Conservation (phyloP, 2,888 invertebrate species). For the Carpatolechia fugitivella region DNA sequence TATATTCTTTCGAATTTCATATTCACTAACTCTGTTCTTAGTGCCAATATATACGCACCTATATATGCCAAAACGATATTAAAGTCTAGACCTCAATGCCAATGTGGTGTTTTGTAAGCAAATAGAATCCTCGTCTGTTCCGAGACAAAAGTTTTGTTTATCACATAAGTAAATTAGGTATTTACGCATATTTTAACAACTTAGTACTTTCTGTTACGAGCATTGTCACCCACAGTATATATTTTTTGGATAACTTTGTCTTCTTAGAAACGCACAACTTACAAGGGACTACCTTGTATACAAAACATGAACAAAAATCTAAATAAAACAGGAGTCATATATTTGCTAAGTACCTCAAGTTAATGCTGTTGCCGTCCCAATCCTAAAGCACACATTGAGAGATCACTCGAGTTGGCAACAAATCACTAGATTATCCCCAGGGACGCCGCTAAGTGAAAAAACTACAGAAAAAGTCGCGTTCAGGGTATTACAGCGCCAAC, state of each 20-base stretch:
- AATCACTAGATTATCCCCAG: slow-evolving; percentile 16
- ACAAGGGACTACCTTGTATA: too few species aligned
- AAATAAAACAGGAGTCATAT: background rate
- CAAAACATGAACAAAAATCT: too few species aligned
- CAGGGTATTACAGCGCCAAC: background rate
- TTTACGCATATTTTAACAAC: too few species aligned
- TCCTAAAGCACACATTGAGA: slow-evolving; percentile 2
- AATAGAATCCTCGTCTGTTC: background rate
- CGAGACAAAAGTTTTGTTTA: background rate
- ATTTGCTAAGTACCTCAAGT: background rate
- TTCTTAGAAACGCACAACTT: too few species aligned
- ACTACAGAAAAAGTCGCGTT: slow-evolving; percentile 6
- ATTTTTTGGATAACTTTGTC: too few species aligned
- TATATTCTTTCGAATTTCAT: slow-evolving; percentile 32
- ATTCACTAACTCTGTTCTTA: slow-evolving; percentile 15
- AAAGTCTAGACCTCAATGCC: slow-evolving; percentile 9
- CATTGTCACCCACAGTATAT: too few species aligned
- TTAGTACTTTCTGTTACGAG: too few species aligned
- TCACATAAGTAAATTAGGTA: too few species aligned
- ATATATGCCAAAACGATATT: background rate
- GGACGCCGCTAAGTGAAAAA: slow-evolving; percentile 12
- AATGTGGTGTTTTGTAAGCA: slow-evolving; percentile 5
- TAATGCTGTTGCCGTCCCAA: background rate
- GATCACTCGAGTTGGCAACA: slow-evolving; percentile 12
- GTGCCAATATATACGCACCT: background rate